Evolutionary conservation across 2,888 invertebrate species (phyloP).

Genomic region (Drosophila mulleri): DNA sequence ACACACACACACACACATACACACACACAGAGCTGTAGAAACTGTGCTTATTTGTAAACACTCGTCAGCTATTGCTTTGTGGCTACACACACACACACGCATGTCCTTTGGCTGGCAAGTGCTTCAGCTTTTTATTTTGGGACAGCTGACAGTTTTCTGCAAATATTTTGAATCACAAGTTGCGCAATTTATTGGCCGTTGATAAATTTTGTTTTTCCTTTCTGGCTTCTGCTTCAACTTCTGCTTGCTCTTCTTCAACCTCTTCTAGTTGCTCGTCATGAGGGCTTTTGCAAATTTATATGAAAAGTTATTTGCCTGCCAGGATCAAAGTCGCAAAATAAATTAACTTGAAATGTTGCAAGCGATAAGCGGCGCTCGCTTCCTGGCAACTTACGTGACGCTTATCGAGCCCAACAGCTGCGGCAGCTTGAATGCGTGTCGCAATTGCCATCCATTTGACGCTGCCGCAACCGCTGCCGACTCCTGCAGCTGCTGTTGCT

Average conservation of each 20-base stretch:
- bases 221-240: background rate
- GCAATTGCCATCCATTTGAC: constrained; percentile 15
- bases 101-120: constrained; percentile 26
- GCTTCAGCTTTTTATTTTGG: constrained; percentile 12
- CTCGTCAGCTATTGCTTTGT: constrained; percentile 56
- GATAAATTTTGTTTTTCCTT: constrained; percentile 55
- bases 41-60: constrained; percentile 76
- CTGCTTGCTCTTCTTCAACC: background rate
- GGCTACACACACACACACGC: constrained; percentile 26
- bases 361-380: constrained; percentile 59
- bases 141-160: constrained; percentile 51
- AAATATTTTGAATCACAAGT: constrained; percentile 73
- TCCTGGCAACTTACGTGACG: constrained; percentile 55
- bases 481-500: background rate
- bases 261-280: background rate
- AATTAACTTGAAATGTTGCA: constrained; percentile 67
- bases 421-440: constrained; percentile 44
- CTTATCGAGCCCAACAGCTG: constrained; percentile 60
- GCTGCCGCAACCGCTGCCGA: background rate
- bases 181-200: constrained; percentile 70
- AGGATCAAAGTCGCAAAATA: constrained; percentile 70
- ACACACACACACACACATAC: background rate
- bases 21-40: background rate
- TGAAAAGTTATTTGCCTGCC: constrained; percentile 61
- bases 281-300: constrained; percentile 64